Percentiles rank a stretch among this genome's conserved stretches.
phyloP scores from a whole-genome alignment of 2,888 invertebrate genomes.

The Drosophila bunnanda region DNA sequence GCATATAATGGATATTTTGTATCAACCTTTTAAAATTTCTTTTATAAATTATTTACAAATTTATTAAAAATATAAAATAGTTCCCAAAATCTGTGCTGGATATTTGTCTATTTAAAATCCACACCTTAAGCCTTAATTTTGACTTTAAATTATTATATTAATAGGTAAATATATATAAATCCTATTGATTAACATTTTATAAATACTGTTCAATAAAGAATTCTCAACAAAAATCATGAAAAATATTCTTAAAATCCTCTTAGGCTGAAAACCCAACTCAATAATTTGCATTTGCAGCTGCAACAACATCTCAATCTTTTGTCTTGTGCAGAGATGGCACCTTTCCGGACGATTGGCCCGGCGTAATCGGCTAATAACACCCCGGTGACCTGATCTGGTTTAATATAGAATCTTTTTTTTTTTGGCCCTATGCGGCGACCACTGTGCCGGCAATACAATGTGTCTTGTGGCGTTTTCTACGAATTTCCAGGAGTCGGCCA shows the following conservation, averaged over 20 bases:
- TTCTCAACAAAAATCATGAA: not conserved
- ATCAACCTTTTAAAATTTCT: too few relatives aligned
- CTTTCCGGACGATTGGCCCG: not conserved
- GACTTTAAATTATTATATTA: not conserved
- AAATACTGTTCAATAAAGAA: not conserved
- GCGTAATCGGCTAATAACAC: slow-evolving; percentile 37
- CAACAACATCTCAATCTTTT: slow-evolving; percentile 30
- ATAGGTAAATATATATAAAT: not conserved
- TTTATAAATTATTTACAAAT: too few relatives aligned
- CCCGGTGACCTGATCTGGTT: slow-evolving; percentile 23
- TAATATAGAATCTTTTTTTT: slow-evolving; percentile 3
- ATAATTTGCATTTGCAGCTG: slow-evolving; percentile 15
- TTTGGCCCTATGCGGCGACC: slow-evolving; percentile 35
- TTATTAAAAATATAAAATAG: too few relatives aligned
- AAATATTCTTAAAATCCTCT: not conserved
- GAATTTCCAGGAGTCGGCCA: slow-evolving; percentile 61
- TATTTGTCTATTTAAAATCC: too few relatives aligned
- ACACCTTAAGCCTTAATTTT: too few relatives aligned
- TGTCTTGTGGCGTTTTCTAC: slow-evolving; percentile 57
- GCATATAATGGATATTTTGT: too few relatives aligned
- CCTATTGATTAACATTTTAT: not conserved
- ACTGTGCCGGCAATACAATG: slow-evolving; percentile 55
- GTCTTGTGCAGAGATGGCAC: slow-evolving; percentile 5
- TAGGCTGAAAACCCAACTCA: not conserved
- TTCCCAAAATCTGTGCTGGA: too few relatives aligned